Base-by-base conservation (phyloP, 2,797 vertebrate species). In the Typhlichthys eigenmanni region DNA sequence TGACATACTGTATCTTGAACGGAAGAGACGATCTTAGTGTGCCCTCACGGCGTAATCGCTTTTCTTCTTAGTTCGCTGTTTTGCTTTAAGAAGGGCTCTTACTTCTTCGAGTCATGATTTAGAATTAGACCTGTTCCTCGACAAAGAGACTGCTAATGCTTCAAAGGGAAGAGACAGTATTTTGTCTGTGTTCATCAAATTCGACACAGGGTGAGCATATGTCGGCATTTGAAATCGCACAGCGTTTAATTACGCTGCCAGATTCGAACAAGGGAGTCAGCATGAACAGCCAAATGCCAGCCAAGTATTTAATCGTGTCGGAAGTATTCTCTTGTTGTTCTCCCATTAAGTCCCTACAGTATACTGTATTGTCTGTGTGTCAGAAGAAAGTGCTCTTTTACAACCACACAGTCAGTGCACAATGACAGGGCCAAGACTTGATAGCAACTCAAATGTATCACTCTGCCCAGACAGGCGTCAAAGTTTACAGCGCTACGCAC, bases 201-300 rank as follows among this genome's bases (percentile, higher is more conserved):
- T 38, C 34, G 34, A 38, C 34, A 38, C 6, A 38, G 34, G 34
- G 8, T 9, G 34, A 38, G 34, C 34, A 38, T 38, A 48, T 48
- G 11, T 12, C 47, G 47, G 12, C 11, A 13, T 13, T 12, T 13
- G 7, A n/a, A 29, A 38, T 48, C 49, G 13, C 14, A 57, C 69
- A 61, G 56, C 47, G 24, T 66, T 71, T 71, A 54, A 66, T 64
- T 52, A 52, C 69, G 46, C 47, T 66, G 54, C 47, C 16, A 16
- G 14, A 29, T 59, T 52, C 60, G 47, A 67, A 29, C 10, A 53
- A 16, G 17, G 51, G 48, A 29, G 48, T 38, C 24, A 14, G 47
- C 52, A 52, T 49, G 8, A 5, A 65, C 50, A 16, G 24, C n/a
- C 48, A 38, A 34, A 17, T 46, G 24, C 52, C 17, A 38, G 49